phyloP scores from a whole-genome alignment of 2,888 invertebrate genomes.

The Brachynemurus nebulosus region DNA sequence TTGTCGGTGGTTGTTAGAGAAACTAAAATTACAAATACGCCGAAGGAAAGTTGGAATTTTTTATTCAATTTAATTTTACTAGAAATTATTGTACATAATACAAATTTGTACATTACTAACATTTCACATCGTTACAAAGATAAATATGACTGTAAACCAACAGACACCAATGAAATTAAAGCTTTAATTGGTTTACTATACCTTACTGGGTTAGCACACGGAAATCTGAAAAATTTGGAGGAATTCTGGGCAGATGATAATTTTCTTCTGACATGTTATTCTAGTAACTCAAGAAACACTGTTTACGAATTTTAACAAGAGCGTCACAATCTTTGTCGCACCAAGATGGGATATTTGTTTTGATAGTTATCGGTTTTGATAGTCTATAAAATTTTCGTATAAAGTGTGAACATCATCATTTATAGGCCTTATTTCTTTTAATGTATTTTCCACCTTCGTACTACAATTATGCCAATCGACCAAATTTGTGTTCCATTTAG shows the following conservation, averaged over 20 bases:
- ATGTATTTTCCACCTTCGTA: no score
- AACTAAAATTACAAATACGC: neutral
- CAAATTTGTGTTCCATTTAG: no score
- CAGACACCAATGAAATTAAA: neutral
- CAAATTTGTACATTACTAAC: neutral
- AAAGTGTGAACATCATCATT: no score
- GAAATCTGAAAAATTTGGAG: neutral
- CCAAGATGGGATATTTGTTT: no score
- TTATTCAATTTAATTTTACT: neutral
- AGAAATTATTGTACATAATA: neutral
- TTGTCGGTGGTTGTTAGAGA: neutral
- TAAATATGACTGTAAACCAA: neutral
- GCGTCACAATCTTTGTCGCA: no score
- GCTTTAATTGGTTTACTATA: constrained; percentile 4
- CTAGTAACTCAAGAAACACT: no score
- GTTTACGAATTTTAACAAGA: no score
- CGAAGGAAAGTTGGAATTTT: neutral
- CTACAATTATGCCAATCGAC: no score
- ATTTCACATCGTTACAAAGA: neutral
- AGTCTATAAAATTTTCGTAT: no score
- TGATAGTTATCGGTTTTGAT: no score
- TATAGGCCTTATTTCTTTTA: no score
- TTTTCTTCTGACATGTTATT: no score
- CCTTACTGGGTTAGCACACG: neutral
- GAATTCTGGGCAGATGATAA: constrained; percentile 7